Conservation (phyloP, 2,888 invertebrate species). For the Falcaria lacertinaria region DNA sequence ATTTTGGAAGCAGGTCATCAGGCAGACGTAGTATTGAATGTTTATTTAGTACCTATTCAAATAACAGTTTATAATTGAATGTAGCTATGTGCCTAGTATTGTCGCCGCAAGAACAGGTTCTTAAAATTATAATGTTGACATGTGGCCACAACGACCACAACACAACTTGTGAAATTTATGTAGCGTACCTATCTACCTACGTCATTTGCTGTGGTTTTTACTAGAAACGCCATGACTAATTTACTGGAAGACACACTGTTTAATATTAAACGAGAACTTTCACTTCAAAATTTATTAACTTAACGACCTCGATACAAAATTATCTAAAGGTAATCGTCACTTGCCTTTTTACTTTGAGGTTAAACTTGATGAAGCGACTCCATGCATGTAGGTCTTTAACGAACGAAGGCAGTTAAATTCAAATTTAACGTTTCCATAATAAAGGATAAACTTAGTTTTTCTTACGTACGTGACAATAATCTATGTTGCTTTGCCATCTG, state of each 20-base stretch:
- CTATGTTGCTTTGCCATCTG: no score
- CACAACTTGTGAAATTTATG: constrained; percentile 3
- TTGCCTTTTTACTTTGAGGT: neutral
- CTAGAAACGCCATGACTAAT: constrained; percentile 29
- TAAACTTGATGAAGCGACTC: neutral
- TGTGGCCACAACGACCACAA: constrained; percentile 34
- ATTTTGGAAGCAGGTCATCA: neutral
- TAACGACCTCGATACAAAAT: neutral
- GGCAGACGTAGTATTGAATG: neutral
- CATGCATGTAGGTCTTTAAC: neutral
- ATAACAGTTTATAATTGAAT: constrained; percentile 34
- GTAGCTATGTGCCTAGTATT: constrained; percentile 43
- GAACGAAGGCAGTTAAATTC: neutral
- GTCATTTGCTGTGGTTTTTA: constrained; percentile 30
- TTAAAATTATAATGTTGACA: constrained; percentile 65
- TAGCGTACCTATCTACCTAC: constrained; percentile 15
- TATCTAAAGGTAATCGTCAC: neutral
- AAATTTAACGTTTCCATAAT: neutral
- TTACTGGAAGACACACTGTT: neutral
- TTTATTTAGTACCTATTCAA: neutral
- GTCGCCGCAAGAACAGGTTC: constrained; percentile 60
- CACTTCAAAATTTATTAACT: constrained; percentile 7
- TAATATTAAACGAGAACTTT: constrained; percentile 12
- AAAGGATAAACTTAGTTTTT: neutral
- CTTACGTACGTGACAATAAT: no score